phyloP scores from a whole-genome alignment of 1,140 invertebrate species.

The Zaprionus taronus region DNA sequence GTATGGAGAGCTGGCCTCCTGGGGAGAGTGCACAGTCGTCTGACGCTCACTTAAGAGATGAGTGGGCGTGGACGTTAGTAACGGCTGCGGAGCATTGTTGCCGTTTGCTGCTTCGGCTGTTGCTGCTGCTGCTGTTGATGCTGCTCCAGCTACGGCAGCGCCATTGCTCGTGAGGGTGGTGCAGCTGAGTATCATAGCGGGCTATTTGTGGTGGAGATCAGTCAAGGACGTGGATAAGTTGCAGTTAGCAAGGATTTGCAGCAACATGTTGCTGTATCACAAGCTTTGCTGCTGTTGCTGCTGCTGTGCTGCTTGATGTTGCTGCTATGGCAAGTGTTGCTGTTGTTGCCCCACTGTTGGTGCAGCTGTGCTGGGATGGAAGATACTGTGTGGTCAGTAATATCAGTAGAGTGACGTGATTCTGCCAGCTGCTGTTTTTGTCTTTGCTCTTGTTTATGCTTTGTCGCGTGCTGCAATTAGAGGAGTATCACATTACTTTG shows the following conservation, averaged over 20 bases:
- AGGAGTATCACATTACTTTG: not conserved
- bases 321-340: too few relatives aligned
- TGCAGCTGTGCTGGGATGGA: not conserved
- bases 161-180: conserved; percentile 77
- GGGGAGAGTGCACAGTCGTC: conserved; percentile 73
- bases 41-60: conserved; percentile 73
- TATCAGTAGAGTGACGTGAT: not conserved
- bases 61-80: conserved; percentile 73
- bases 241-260: not conserved
- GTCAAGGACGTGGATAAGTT: conserved; percentile 70
- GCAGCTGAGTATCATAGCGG: conserved; percentile 83
- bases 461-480: not conserved
- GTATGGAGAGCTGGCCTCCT: conserved; percentile 68
- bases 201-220: conserved; percentile 79
- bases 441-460: not conserved
- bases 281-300: not conserved
- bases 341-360: not conserved
- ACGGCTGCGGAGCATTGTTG: conserved; percentile 51
- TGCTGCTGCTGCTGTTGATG: conserved; percentile 21
- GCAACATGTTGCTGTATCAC: conserved; percentile 51
- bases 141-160: conserved; percentile 31
- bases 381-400: not conserved
- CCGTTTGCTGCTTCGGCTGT: conserved; percentile 25
- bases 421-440: conserved; percentile 2
- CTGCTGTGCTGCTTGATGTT: conserved; percentile 3